A percentile compares a stretch with the other conserved stretches of the same genome.
Evolutionary conservation across 1,140 invertebrate species (phyloP).

Genomic region (Drosophila bocqueti): DNA sequence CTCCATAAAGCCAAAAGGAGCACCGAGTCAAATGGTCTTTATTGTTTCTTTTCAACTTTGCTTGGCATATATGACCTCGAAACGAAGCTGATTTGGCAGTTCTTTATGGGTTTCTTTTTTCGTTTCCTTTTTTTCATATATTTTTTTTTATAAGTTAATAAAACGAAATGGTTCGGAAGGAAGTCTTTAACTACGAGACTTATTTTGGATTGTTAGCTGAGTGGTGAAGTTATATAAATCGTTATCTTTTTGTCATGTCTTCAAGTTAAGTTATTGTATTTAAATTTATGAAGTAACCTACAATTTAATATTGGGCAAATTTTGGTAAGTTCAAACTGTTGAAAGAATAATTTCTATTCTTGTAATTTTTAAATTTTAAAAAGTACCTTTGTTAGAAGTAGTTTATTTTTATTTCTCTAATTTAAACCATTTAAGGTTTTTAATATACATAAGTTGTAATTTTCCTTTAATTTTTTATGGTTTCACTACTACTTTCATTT

Average conservation of each 20-base stretch:
- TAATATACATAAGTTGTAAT: no score
- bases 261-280: no score
- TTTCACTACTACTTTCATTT: background rate
- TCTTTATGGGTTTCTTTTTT: slow-evolving; percentile 2
- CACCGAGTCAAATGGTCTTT: slow-evolving; percentile 27
- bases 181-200: slow-evolving; percentile 19
- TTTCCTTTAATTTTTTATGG: background rate
- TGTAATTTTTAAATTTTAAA: no score
- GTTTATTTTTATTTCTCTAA: no score
- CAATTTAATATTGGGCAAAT: background rate
- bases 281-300: no score
- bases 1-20: slow-evolving; percentile 17
- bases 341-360: no score
- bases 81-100: slow-evolving; percentile 41
- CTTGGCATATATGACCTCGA: slow-evolving; percentile 21
- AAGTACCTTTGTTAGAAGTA: no score
- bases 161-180: slow-evolving; percentile 17
- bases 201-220: background rate
- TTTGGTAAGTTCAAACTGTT: no score
- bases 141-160: slow-evolving; percentile 13
- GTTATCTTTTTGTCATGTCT: background rate
- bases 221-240: background rate
- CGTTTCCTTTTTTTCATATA: background rate
- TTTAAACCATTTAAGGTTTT: no score
- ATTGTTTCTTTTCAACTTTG: slow-evolving; percentile 26